Evolutionary conservation across 1,140 invertebrate genomes (phyloP), one percentile per base, ranked within the genome.

Genomic region (Elysia chlorotica): DNA sequence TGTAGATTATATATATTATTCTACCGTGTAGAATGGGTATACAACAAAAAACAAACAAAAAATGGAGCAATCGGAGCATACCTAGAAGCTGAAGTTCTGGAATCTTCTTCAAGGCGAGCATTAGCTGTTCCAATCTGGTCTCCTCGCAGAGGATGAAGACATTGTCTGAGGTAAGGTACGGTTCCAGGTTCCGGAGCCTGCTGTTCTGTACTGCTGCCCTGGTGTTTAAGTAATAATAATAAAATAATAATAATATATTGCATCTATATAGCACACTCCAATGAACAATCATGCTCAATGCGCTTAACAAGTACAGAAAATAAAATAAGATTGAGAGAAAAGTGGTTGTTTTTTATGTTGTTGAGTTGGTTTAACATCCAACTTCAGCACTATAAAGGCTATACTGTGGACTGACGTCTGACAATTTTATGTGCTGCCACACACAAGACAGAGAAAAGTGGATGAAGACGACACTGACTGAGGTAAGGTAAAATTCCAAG

Each of bases 41-140:
- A n/a, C n/a, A n/a, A n/a, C n/a, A n/a, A n/a, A n/a, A n/a, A n/a
- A n/a, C n/a, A n/a, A n/a, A n/a, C n/a, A n/a, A n/a, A n/a, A n/a
- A n/a, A n/a, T n/a, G n/a, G n/a, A n/a, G n/a, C n/a, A n/a, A n/a
- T n/a, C n/a, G n/a, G n/a, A n/a, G 14, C 66, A 73, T 62, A 78
- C 76, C 76, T 38, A 78, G 69, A 28, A 78, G 65, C 5, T 74
- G 59, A 21, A 78, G n/a, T 10, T 76, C 71, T 19, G 66, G 62
- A 21, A 69, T 68, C 28, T 71, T 66, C 33, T 65, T 59, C 6
- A 74, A 33, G 21, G 69, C 65, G 37, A 61, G 66, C 17, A 78
- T 31, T 37, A 78, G 38, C 2, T 61, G 63, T 23, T 57, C 31
- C 41, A 76, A 23, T 23, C 37, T 36, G n/a, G 72, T 61, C 35